A percentile compares a stretch with the other conserved stretches of the same genome.
Evolutionary conservation across 2,888 invertebrate genomes (phyloP).

Genomic region (Heteropelma amictum): DNA sequence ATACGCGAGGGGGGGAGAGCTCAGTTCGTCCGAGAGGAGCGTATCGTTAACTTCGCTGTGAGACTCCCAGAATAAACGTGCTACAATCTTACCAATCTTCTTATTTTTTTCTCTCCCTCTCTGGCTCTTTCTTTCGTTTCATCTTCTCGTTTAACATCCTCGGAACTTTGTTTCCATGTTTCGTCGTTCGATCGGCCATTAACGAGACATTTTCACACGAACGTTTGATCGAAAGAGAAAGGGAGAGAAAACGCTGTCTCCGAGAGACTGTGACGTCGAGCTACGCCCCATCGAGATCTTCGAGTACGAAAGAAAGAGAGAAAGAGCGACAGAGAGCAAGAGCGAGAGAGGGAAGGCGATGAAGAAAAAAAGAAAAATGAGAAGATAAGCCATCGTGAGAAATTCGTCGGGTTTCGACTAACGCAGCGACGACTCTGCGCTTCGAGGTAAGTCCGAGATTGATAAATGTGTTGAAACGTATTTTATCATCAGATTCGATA

Average conservation of each 20-base stretch:
- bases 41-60: conserved; percentile 71
- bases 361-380: not conserved
- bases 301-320: not conserved
- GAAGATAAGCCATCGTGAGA: not conserved
- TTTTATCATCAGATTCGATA: not conserved
- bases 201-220: not conserved
- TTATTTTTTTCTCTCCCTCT: not conserved
- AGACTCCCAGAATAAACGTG: conserved; percentile 57
- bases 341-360: conserved; percentile 10
- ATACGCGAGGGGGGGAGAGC: conserved; percentile 76
- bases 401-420: not conserved
- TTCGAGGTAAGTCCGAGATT: too few relatives aligned
- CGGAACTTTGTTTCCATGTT: not conserved
- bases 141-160: not conserved
- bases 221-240: not conserved
- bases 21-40: conserved; percentile 77
- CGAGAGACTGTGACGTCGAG: conserved; percentile 11
- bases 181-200: not conserved
- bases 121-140: not conserved
- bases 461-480: too few relatives aligned
- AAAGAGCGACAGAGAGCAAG: not conserved
- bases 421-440: too few relatives aligned
- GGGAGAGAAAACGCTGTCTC: not conserved
- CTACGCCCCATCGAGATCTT: conserved; percentile 20
- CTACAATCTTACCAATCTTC: conserved; percentile 43